Percentiles rank a stretch among this genome's conserved stretches.
Evolutionary conservation across 2,113 vertebrate genomes (phyloP).

Genomic region (Rhinopomastus cyanomelas): DNA sequence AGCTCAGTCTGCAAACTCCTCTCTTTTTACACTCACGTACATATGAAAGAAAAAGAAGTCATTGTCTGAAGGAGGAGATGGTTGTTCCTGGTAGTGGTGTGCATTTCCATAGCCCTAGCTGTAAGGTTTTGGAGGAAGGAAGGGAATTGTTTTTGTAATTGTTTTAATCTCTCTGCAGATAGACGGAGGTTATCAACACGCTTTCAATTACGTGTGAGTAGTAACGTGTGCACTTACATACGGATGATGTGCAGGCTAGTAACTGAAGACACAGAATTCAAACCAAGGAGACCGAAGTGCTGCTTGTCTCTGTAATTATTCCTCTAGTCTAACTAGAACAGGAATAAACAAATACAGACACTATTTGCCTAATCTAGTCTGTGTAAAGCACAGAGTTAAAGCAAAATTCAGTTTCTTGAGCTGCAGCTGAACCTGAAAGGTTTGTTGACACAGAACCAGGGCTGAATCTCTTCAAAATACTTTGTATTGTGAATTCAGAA

Average conservation of each 20-base stretch:
- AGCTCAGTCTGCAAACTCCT: background rate
- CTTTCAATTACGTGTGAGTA: background rate
- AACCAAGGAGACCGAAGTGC: background rate
- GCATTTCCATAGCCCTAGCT: background rate
- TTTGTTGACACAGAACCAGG: background rate
- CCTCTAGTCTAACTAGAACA: background rate
- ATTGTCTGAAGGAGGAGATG: background rate
- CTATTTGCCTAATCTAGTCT: background rate
- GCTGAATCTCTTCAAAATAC: background rate
- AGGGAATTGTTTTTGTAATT: background rate
- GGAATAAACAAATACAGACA: background rate
- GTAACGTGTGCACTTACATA: background rate
- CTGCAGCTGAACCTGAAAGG: accelerated
- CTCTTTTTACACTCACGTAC: background rate
- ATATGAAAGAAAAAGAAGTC: background rate
- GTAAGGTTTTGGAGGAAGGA: background rate
- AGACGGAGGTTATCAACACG: background rate
- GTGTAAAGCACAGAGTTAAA: background rate
- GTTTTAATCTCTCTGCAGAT: background rate
- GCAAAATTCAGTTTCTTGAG: background rate
- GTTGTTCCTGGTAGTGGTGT: background rate
- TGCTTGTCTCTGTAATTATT: background rate
- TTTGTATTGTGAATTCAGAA: background rate
- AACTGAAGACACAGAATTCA: background rate
- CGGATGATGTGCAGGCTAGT: background rate